Conservation (phyloP, 2,113 vertebrate species). For the Dicaeum eximium region DNA sequence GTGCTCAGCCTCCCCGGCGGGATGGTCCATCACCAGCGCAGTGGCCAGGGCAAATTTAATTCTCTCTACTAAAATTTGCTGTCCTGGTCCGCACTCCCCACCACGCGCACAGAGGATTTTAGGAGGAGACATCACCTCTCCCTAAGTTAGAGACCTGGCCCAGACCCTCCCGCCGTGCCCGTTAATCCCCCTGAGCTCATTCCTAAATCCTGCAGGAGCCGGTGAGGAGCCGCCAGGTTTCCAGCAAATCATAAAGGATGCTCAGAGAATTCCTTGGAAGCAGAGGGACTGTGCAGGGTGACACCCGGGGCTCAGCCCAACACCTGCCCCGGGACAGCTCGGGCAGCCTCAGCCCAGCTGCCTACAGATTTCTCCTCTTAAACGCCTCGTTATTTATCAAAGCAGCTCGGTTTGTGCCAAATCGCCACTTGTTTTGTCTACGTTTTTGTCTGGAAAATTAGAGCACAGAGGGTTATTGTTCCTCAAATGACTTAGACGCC, state of each 20-base stretch:
- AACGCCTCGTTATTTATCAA: background rate
- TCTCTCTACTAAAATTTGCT: background rate
- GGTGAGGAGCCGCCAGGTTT: background rate
- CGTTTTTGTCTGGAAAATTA: conserved; percentile 6
- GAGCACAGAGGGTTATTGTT: conserved; percentile 32
- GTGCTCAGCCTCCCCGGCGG: background rate
- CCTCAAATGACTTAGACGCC: background rate
- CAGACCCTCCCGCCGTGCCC: background rate
- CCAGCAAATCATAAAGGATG: background rate
- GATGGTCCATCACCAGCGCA: rapidly evolving
- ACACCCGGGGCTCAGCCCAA: background rate
- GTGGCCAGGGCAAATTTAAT: background rate
- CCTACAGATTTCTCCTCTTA: background rate
- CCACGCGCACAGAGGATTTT: background rate
- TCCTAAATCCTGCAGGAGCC: background rate
- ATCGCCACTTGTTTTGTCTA: conserved; percentile 27
- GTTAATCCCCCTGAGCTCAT: background rate
- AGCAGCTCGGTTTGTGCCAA: background rate
- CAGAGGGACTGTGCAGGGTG: background rate
- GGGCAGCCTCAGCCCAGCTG: background rate
- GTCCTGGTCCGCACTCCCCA: background rate
- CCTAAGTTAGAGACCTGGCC: background rate
- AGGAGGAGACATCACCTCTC: background rate
- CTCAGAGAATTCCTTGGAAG: background rate
- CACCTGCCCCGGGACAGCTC: background rate